phyloP scores from a whole-genome alignment of 64 coral and sea anemone species.

The Actinia tenebrosa region DNA sequence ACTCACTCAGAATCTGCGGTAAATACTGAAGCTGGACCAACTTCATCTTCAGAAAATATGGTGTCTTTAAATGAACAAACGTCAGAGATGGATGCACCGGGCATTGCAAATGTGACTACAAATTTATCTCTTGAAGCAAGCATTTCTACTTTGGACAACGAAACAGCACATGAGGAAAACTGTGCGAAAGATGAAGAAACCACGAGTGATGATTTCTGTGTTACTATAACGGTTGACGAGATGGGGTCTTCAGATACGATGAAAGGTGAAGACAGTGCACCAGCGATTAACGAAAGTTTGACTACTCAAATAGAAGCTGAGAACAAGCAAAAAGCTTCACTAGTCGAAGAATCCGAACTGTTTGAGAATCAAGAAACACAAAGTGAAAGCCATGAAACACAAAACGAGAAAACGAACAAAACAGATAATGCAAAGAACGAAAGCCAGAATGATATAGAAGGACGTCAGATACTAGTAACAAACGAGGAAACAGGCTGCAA shows the following conservation, averaged over 20 bases:
- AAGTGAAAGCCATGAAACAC: background rate
- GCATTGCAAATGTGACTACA: background rate
- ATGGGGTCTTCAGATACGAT: background rate
- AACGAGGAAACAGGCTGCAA: background rate
- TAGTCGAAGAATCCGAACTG: background rate
- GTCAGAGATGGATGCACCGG: background rate
- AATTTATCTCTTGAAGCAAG: background rate
- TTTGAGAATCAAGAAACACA: background rate
- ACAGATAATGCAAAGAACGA: background rate
- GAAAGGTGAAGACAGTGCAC: background rate
- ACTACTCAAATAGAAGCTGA: background rate
- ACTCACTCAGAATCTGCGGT: background rate
- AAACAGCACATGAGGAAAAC: background rate
- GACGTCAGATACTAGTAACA: background rate
- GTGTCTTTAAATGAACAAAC: background rate
- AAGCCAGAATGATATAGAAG: background rate
- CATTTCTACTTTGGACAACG: background rate
- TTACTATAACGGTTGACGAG: background rate
- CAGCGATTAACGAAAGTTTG: background rate
- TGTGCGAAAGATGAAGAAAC: background rate
- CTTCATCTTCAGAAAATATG: background rate
- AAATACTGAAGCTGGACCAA: background rate
- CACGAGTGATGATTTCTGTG: background rate
- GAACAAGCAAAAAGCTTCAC: background rate
- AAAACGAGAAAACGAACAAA: background rate